Evolutionary conservation across 2,888 invertebrate species (phyloP), one percentile per base, ranked within the genome.

Genomic region (Galeruca laticollis): DNA sequence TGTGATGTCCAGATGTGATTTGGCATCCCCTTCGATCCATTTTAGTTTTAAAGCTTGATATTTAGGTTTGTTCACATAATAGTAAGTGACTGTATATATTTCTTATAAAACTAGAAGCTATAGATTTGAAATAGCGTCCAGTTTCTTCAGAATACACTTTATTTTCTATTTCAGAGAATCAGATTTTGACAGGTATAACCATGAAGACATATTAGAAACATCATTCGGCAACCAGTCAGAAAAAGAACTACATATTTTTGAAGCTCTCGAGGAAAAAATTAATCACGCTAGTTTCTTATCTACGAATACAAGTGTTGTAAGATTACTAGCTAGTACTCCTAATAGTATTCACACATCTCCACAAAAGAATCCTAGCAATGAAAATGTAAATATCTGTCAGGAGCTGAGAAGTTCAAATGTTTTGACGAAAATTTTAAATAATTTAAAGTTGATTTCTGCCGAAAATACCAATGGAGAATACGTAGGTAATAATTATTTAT

Each of bases 181-280:
- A 52, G 5, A 10, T 52, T 26, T 26, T 52, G 52, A 52, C 26
- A 11, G 31, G 18, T 33, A 2, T 69, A 73, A 54, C 66, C 73
- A 33, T 33, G 56, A 57, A 1, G 35, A 10, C 18, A 15, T 26
- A 10, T 18, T 18, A 8, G 52, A 69, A 26, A 35, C 10, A 2
- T 54, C 20, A 10, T 64, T 26, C 13, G 35, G 33, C 8, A 67
- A 64, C 26, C 33, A 54, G 15, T 64, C 82, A 18, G 83, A 84
- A 68, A 90, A 90, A 37, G 93, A 94, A 80, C 87, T 94, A 73
- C 89, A 90, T 71, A 89, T 94, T 80, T 95, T 95, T 85, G 94
- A 95, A 80, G 82, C 92, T 6, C 84, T 95, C 40, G 95, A 95
- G 84, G 89, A 91, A 78, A 92, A 92, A 83, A 92, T 92, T 79